Base-by-base conservation (phyloP, 2,888 invertebrate genomes). In the Psylliodes chrysocephalus region DNA sequence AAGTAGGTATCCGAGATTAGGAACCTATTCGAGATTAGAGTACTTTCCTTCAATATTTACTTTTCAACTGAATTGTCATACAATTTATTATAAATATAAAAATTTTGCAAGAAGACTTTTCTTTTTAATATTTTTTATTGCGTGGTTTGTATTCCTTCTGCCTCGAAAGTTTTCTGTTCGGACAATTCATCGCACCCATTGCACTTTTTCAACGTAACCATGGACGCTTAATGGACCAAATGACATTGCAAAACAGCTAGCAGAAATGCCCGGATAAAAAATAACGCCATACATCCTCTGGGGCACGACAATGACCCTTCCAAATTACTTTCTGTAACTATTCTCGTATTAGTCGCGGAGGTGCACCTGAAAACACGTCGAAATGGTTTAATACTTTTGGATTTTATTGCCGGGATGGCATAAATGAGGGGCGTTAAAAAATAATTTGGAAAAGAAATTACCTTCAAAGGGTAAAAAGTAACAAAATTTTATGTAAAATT, bases 231-330 rank as follows among this genome's bases (percentile, higher is more conserved):
- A 57, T 57, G 57, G 57, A 49, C 47, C 57, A 57, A 57, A 57
- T 40, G 57, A 47, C 56, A 25, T 14, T 15, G 46, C 30, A 46
- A 14, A 40, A 40, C 46, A 14, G 56, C 46, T 8, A 46, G 46
- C 47, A 38, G 38, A 73, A 71, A 74, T 71, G 74, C 74, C 67
- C 71, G 73, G 71, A 73, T 74, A 73, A 73, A 74, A 74, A 76
- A 76, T 74, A 73, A 64, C 71, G 64, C 69, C 73, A 72, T 73
- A 75, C 71, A 75, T 74, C 74, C 73, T 74, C 72, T 59, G 59
- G 62, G 66, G 69, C 64, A 68, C 71, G 76, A 73, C 75, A 76
- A 75, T 73, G 74, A 73, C 74, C 76, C 71, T 69, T 70, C 71
- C 56, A 73, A 74, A 73, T 75, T 75, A 73, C 74, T 69, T 38